Base-by-base conservation (phyloP, 2,888 invertebrate species). In the Caenorhabditis panamensis region DNA sequence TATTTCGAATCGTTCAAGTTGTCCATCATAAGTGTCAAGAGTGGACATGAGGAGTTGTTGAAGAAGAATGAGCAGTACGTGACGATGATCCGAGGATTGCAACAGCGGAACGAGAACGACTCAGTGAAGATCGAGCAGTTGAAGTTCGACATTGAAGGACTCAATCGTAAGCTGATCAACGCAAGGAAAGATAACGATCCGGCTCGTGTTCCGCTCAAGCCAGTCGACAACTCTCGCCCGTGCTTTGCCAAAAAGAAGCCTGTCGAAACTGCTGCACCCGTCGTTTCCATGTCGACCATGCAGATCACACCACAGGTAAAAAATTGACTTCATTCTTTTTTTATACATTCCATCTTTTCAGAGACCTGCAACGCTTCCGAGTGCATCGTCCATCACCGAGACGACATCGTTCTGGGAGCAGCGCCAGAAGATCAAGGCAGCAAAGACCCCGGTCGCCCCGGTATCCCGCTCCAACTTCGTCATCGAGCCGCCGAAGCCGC, bases 1-100 rank as follows among this genome's bases (percentile, higher is more conserved):
- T 73, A 79, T 26, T 64, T 73, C 24, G 73, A 73, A 1, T 61
- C 71, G 3, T 79, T 79, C 59, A 73, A 68, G 24, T 73, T 51
- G 8, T 75, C 75, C 0, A 75, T 75, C 2, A 59, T 51, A 2
- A 75, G 53, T 8, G 41, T 75, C 24, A 53, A 24, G 26, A 51
- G 54, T 16, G 66, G 66, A 8, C 66, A 51, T 3, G 75, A 66
- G 1, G 59, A 66, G 18, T 28, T 75, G 22, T 28, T 75, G 66
- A 66, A 66, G 20, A 61, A 66, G 49, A 75, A 75, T 13, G 75
- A 75, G 20, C 49, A 75, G 16, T 53, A 58, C 9, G 53, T 66
- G 31, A 61, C 59, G 5, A 75, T 37, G 28, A 75, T 75, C 13
- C 51, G 66, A 49, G 66, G 66, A 20, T 24, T 54, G 18, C 59